Conservation (phyloP, 1,140 invertebrate genomes). For the Argopecten irradians region DNA sequence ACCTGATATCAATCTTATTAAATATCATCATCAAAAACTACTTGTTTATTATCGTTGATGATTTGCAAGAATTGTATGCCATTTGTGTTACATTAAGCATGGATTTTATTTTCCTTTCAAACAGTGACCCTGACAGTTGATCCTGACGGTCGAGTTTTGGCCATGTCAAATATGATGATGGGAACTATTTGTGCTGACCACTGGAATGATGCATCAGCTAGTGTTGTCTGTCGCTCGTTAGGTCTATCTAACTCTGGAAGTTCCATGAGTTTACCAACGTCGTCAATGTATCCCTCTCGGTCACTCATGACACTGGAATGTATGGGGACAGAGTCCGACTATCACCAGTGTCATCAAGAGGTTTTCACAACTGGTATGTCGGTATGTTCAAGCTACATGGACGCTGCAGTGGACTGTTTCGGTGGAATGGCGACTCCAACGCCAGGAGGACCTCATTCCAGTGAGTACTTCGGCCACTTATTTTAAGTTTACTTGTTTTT, state of each 20-base stretch:
- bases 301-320: not conserved
- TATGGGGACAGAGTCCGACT: not conserved
- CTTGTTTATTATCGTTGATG: too few relatives aligned
- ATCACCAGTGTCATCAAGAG: not conserved
- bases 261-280: not conserved
- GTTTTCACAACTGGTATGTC: not conserved
- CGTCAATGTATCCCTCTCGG: not conserved
- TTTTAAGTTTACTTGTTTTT: too few relatives aligned
- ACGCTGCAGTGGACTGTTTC: not conserved
- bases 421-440: not conserved
- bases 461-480: too few relatives aligned
- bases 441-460: not conserved
- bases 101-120: not conserved
- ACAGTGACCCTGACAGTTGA: not conserved
- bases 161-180: not conserved
- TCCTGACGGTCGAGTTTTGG: not conserved
- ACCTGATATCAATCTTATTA: too few relatives aligned
- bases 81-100: not conserved
- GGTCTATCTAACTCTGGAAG: not conserved
- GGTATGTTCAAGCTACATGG: not conserved
- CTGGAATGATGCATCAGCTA: not conserved
- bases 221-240: not conserved
- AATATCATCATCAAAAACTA: too few relatives aligned
- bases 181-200: not conserved
- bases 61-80: too few relatives aligned